A percentile compares a stretch with the other conserved stretches of the same genome.
Conservation (phyloP, 2,888 invertebrate genomes). For the Rugalucina vietnamica region DNA sequence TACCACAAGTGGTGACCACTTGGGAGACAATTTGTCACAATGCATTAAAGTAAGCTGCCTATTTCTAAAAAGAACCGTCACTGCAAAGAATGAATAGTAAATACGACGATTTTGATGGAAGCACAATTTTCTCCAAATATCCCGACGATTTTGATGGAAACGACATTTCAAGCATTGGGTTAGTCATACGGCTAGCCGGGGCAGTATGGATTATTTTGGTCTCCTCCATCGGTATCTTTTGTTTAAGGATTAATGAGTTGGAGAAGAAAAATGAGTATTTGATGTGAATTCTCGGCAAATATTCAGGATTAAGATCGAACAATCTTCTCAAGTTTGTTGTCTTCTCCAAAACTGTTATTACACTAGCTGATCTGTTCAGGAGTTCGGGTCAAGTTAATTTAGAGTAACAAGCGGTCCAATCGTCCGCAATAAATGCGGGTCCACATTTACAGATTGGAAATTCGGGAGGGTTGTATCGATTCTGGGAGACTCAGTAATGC, state of each 20-base stretch:
- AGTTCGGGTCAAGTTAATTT: constrained; percentile 71
- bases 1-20: too few species aligned
- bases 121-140: too few species aligned
- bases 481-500: constrained; percentile 64
- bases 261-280: constrained; percentile 2
- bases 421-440: constrained; percentile 60
- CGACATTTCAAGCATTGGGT: too few species aligned
- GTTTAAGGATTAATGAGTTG: constrained; percentile 21
- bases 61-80: too few species aligned
- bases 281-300: constrained; percentile 11
- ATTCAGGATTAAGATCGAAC: background rate
- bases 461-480: constrained; percentile 65
- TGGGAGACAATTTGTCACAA: too few species aligned
- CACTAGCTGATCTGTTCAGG: constrained; percentile 64
- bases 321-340: background rate
- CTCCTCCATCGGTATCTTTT: constrained; percentile 15
- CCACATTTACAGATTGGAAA: constrained; percentile 52
- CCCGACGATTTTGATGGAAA: too few species aligned
- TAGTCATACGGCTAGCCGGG: too few species aligned
- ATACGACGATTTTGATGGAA: too few species aligned
- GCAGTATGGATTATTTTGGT: background rate
- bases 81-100: too few species aligned
- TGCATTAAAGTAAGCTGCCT: too few species aligned
- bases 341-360: constrained; percentile 55
- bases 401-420: constrained; percentile 66